Percentiles rank a stretch among this genome's conserved stretches.
phyloP scores from a whole-genome alignment of 1,140 invertebrate species.

The Globodera ellingtonae region DNA sequence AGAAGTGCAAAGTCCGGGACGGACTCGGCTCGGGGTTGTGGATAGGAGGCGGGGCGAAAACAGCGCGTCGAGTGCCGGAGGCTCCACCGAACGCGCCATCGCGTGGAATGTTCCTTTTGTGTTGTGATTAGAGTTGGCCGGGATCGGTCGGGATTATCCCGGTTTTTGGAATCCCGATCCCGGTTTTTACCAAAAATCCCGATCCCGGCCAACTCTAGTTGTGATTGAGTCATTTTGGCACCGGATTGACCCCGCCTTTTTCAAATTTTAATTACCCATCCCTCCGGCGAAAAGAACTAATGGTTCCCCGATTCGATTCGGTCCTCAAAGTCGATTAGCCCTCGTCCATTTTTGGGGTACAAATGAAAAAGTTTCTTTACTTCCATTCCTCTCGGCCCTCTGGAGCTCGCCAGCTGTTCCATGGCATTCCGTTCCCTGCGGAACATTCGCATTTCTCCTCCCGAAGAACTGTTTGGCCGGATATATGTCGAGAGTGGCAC shows the following conservation, averaged over 20 bases:
- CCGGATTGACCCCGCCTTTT: no score
- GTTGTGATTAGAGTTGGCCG: no score
- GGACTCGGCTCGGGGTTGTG: conserved; percentile 4
- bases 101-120: conserved; percentile 36
- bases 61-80: conserved; percentile 27
- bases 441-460: conserved; percentile 8
- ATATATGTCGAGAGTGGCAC: conserved; percentile 24
- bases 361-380: not conserved
- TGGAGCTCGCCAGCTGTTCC: conserved; percentile 17
- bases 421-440: conserved; percentile 10
- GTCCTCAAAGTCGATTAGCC: not conserved
- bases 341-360: not conserved
- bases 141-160: no score
- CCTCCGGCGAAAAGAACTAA: no score
- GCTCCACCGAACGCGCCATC: conserved; percentile 28
- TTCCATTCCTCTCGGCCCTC: conserved; percentile 26
- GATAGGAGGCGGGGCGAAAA: not conserved
- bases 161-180: no score
- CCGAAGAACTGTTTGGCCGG: conserved; percentile 10
- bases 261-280: no score
- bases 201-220: no score
- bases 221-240: no score
- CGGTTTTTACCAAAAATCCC: no score
- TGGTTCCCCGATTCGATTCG: not conserved
- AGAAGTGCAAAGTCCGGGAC: conserved; percentile 31